phyloP scores from a whole-genome alignment of 2,888 invertebrate genomes.

The Eristalinus aeneus region DNA sequence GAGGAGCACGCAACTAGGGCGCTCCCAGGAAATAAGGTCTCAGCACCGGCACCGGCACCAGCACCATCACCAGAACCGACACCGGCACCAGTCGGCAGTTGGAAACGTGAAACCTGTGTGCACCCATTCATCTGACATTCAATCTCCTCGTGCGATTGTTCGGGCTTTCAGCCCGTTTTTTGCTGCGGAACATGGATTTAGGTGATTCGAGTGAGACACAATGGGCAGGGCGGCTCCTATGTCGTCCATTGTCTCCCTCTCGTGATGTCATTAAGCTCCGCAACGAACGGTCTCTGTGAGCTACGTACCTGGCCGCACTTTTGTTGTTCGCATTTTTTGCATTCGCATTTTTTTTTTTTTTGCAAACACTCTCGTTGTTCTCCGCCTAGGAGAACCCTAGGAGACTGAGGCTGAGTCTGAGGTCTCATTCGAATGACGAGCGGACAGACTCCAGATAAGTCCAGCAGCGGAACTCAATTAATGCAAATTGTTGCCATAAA shows the following conservation, averaged over 20 bases:
- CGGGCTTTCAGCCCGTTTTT: conserved; percentile 17
- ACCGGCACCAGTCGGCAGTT: conserved; percentile 12
- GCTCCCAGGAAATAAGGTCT: conserved; percentile 71
- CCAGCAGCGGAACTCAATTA: conserved; percentile 48
- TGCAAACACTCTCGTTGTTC: not conserved
- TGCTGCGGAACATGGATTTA: conserved; percentile 49
- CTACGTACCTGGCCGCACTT: not conserved
- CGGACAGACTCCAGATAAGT: conserved; percentile 23
- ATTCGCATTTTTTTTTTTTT: not conserved
- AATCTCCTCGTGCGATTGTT: conserved; percentile 66
- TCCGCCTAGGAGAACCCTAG: not conserved
- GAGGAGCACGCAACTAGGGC: conserved; percentile 54
- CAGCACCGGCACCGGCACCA: conserved; percentile 3
- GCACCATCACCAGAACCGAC: not conserved
- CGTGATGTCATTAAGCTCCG: conserved; percentile 62
- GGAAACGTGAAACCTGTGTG: conserved; percentile 70
- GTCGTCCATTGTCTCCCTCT: conserved; percentile 56
- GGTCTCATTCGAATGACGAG: conserved; percentile 10
- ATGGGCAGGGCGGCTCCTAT: conserved; percentile 56
- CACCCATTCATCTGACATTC: conserved; percentile 69
- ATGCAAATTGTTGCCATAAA: conserved; percentile 67
- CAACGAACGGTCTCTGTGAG: conserved; percentile 19
- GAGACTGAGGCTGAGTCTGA: not conserved
- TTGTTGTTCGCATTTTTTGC: not conserved
- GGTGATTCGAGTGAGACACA: conserved; percentile 49